Percentiles rank a stretch among this genome's conserved stretches.
These are phyloP conservation scores for Lamellibrachia luymesi DNA, from an alignment of 1,140 invertebrate species.

Conservation along the genomic window DNA sequence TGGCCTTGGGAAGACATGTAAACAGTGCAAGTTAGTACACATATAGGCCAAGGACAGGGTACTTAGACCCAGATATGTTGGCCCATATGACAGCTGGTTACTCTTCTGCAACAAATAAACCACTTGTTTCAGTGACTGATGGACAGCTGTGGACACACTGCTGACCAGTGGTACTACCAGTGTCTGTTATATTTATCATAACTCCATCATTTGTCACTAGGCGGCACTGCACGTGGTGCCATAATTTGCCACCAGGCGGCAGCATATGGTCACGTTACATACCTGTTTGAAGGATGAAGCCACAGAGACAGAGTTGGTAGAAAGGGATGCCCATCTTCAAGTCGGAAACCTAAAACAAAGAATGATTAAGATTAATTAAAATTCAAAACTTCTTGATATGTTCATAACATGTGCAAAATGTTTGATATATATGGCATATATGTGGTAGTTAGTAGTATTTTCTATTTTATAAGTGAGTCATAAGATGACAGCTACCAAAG, in stretches of 20 bases:
- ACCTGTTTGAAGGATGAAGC: not conserved
- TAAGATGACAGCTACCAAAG: not conserved
- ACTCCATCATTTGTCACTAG: not conserved
- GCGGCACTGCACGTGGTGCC: not conserved
- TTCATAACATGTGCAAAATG: not conserved
- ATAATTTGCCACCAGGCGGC: not conserved
- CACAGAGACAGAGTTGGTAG: not conserved
- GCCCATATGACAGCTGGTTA: not conserved
- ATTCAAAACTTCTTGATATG: not conserved
- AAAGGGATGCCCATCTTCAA: not conserved
- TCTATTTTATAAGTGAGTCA: not conserved
- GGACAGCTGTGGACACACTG: not conserved
- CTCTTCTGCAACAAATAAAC: not conserved
- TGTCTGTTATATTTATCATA: not conserved
- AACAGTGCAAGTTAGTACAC: not conserved
- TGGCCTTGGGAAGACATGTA: too few relatives aligned
- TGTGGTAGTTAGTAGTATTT: not conserved
- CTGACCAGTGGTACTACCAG: not conserved
- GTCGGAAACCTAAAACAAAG: not conserved
- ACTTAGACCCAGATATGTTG: not conserved
- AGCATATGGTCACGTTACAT: not conserved
- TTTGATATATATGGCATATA: not conserved
- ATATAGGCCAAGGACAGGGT: not conserved
- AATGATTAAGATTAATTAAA: not conserved
- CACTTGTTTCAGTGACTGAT: not conserved